A percentile compares a stretch with the other conserved stretches of the same genome.
Conservation (phyloP, 2,113 vertebrate species). For the Aphelocoma coerulescens region DNA sequence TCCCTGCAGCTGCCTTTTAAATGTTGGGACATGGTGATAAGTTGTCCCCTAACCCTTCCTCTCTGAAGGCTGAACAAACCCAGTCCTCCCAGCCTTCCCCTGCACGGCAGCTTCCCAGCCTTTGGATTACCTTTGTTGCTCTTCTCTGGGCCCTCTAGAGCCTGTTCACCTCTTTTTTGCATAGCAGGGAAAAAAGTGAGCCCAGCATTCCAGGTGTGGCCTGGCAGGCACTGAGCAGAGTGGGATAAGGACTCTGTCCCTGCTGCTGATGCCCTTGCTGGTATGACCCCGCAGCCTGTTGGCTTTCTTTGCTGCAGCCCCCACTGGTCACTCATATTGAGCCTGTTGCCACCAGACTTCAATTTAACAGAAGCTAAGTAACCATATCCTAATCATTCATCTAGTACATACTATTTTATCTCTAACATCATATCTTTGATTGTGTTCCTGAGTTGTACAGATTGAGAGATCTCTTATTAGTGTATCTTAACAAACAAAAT, state of each 20-base stretch:
- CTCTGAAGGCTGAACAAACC: neutral
- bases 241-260: neutral
- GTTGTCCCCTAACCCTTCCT: no score
- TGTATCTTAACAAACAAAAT: neutral
- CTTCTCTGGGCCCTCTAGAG: neutral
- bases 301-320: neutral
- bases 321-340: neutral
- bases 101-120: neutral
- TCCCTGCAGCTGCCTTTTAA: neutral
- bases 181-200: neutral
- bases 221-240: neutral
- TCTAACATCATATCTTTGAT: neutral
- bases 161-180: neutral
- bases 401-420: neutral
- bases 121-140: neutral
- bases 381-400: neutral
- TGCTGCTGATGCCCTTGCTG: neutral
- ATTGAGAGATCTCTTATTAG: neutral
- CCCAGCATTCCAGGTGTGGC: neutral
- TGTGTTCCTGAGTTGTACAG: neutral
- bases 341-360: neutral
- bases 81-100: neutral
- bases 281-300: neutral
- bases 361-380: slow-evolving; percentile 8
- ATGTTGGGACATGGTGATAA: neutral